Conservation (phyloP, 2,888 invertebrate species). For the Brassicogethes aeneus region DNA sequence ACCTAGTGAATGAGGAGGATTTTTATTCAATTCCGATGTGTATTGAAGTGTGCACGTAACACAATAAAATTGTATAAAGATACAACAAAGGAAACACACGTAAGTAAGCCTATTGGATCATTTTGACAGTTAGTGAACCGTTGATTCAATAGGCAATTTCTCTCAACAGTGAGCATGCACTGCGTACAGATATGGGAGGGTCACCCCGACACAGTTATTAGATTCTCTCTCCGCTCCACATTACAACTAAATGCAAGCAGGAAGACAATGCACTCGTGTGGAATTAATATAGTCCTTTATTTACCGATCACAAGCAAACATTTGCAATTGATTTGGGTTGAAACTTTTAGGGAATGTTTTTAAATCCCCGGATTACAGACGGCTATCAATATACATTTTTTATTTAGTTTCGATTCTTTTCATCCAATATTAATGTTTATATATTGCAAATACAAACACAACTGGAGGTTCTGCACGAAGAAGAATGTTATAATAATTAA, state of each 20-base stretch:
- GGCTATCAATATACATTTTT: too few relatives aligned
- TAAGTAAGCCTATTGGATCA: constrained; percentile 17
- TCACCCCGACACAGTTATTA: constrained; percentile 24
- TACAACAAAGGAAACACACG: constrained; percentile 10
- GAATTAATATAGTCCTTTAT: constrained; percentile 19
- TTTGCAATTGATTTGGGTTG: constrained; percentile 14
- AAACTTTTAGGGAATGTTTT: too few relatives aligned
- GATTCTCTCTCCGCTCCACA: constrained; percentile 19
- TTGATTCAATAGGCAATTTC: constrained; percentile 37
- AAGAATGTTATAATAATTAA: too few relatives aligned
- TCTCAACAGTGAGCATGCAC: constrained; percentile 25
- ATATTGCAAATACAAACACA: too few relatives aligned
- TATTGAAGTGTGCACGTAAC: constrained; percentile 12
- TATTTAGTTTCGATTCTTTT: too few relatives aligned
- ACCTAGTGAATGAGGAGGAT: constrained; percentile 6
- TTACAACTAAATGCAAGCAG: constrained; percentile 13
- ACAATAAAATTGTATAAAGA: constrained; percentile 16
- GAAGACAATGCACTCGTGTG: constrained; percentile 18
- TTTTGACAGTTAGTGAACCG: constrained; percentile 37
- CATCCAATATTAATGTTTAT: too few relatives aligned
- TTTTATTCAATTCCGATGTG: constrained; percentile 12
- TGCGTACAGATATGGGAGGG: constrained; percentile 18
- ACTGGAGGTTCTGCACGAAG: too few relatives aligned
- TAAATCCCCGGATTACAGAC: too few relatives aligned
- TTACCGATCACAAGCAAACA: constrained; percentile 16